Evolutionary conservation across 2,888 invertebrate genomes (phyloP), one percentile per base, ranked within the genome.

Genomic region (Tetragonisca angustula): DNA sequence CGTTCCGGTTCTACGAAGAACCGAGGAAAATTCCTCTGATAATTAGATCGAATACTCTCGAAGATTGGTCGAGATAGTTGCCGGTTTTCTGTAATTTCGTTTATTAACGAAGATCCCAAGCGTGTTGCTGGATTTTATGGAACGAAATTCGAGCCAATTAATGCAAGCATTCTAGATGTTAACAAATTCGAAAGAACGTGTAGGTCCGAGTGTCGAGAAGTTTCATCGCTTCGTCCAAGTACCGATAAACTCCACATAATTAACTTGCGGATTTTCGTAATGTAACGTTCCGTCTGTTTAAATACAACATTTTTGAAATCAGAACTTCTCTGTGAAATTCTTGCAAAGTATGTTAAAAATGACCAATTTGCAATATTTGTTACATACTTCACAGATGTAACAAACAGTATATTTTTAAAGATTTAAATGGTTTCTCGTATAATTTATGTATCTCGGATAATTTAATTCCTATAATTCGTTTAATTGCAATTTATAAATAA

Each of bases 61-160:
- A 59, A n/a, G 27, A n/a, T 24, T 52, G 15, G 17, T 52, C 71
- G 76, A 82, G 59, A 82, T 65, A 71, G 65, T 79, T 82, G 49
- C 72, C 50, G 50, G 76, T 74, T 78, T 67, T 76, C 70, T 67
- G 49, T 76, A 79, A 69, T 69, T 77, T 69, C 54, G 69, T 69
- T 56, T 49, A 79, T 79, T 32, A 69, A n/a, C 62, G 43, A 69
- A 43, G 52, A 52, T 17, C 27, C n/a, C 21, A 17, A 13, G 27
- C 13, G 52, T n/a, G 19, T 43, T 32, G 24, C 54, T 36, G 11
- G 69, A 68, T 75, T 54, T 76, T 56, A 36, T 70, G 3, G 76
- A 69, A 49, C 5, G 19, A 69, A 68, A 5, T 43, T 76, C 24
- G 6, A 76, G 27, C 62, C 62, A 76, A 79, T 76, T 52, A 76